Evolutionary conservation across 2,888 invertebrate genomes (phyloP), one percentile per base, ranked within the genome.

Genomic region (Exocentrus adspersus): DNA sequence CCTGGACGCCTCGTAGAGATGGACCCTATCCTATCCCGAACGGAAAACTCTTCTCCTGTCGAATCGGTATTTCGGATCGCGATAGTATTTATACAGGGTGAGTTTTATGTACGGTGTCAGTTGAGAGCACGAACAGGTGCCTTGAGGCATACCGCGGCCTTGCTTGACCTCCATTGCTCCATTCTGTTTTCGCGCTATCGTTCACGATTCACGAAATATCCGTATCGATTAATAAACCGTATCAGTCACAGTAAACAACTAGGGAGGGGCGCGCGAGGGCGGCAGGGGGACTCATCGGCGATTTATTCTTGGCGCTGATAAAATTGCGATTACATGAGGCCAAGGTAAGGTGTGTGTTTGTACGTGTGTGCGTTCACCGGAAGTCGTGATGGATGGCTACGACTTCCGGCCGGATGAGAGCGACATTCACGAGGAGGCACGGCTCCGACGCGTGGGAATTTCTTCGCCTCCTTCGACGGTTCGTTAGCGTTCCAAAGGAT

Each of bases 381-480:
- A 76, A 76, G 72, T 65, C 67, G 72, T 74, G 72, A 74, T 74
- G 71, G 72, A 71, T 74, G 73, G 68, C 71, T 70, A 71, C 71
- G 68, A 72, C 73, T 75, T 76, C 76, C 76, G 72, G 74, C 72
- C 74, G 70, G 72, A 72, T 71, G 70, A 67, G 70, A 67, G 62
- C 69, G 65, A 70, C 72, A 72, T 72, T 61, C 70, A 71, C 42
- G 46, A 41, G 42, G 52, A 65, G 70, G 67, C 67, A 62, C 58
- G 56, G 60, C 60, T 41, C 56, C 52, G 50, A 60, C 63, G 50
- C 59, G 59, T 59, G 59, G 59, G 59, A 59, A 57, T 42, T 46
- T 57, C 57, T 57, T 57, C 24, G 37, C 3, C 14, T 50, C 9
- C 5, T 6, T 37, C n/a, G 37, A 14, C 37, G 37, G 37, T n/a